Conservation (phyloP, 1,140 invertebrate genomes). For the Trichonephila clavipes region DNA sequence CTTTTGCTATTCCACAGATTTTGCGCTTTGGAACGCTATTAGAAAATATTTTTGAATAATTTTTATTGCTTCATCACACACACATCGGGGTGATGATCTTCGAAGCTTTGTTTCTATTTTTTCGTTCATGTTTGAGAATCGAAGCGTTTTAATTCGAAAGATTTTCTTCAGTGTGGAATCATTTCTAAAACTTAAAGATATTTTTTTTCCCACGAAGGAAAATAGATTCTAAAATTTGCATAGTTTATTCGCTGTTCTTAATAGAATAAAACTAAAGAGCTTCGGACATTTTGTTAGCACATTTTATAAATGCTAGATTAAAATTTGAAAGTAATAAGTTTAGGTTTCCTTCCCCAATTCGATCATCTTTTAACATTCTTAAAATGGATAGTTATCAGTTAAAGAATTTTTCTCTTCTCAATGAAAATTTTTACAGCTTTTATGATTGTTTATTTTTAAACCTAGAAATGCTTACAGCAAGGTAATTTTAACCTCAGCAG, state of each 20-base stretch:
- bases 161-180: not conserved
- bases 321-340: no score
- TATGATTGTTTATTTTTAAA: no score
- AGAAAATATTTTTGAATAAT: constrained; percentile 56
- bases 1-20: constrained; percentile 3
- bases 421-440: no score
- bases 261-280: not conserved
- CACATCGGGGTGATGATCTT: not conserved
- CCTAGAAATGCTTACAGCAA: no score
- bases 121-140: not conserved
- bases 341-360: no score
- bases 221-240: not conserved
- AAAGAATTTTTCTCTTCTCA: no score
- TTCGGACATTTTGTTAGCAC: not conserved
- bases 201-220: not conserved
- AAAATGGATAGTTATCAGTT: no score
- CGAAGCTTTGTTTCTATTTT: not conserved
- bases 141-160: not conserved
- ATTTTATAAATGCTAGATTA: no score
- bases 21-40: constrained; percentile 36
- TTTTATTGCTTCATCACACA: constrained; percentile 27
- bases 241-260: not conserved
- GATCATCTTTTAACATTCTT: no score
- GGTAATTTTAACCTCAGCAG: no score
- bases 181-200: not conserved